A percentile compares a stretch with the other conserved stretches of the same genome.
Evolutionary conservation across 2,113 vertebrate genomes (phyloP).

Genomic region (Catharus minimus): DNA sequence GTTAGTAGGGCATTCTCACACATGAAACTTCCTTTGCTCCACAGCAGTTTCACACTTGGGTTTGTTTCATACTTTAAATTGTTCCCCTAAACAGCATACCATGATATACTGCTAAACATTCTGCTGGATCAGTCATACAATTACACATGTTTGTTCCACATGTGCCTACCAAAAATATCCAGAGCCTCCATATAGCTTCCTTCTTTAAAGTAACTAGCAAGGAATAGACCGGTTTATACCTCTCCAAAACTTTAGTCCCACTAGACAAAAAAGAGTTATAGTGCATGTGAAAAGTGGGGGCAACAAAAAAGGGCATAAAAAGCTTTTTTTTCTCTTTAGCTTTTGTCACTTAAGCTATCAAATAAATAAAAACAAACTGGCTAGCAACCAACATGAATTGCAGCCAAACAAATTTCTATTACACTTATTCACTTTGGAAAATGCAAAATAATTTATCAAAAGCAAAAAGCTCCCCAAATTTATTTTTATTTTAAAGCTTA

Average conservation of each 20-base stretch:
- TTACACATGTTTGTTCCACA: constrained; percentile 22
- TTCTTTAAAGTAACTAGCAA: constrained; percentile 9
- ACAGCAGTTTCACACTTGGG: background rate
- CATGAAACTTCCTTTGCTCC: background rate
- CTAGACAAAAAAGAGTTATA: background rate
- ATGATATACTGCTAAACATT: background rate
- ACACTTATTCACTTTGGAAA: background rate
- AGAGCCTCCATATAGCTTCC: background rate
- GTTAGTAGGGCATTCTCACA: background rate
- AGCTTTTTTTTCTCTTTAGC: background rate
- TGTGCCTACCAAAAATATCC: constrained; percentile 32
- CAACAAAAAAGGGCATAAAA: background rate
- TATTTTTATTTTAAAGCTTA: background rate
- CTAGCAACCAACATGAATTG: background rate
- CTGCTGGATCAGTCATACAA: background rate
- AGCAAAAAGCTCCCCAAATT: background rate
- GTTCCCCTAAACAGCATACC: background rate
- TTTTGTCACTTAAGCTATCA: background rate
- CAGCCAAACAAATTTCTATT: background rate
- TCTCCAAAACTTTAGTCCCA: background rate
- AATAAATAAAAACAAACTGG: background rate
- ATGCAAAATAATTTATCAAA: background rate
- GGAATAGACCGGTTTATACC: background rate
- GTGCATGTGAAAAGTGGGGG: background rate
- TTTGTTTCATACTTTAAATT: constrained; percentile 3